Evolutionary conservation across 2,888 invertebrate species (phyloP), one percentile per base, ranked within the genome.

Genomic region (Lamellibrachia columna): DNA sequence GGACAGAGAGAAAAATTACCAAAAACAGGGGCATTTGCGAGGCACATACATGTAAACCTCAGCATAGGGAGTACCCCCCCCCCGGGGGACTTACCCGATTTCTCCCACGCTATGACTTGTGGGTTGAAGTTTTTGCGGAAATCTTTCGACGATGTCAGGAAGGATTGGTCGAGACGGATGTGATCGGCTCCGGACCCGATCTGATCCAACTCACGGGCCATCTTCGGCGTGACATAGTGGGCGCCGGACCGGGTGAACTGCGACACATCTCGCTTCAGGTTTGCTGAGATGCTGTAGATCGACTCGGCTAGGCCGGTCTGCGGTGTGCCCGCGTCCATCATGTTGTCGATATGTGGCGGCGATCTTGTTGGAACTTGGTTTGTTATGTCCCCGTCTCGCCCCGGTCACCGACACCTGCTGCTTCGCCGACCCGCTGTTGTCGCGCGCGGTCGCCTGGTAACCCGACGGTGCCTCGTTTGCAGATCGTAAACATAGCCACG

Each of bases 201-300:
- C 11, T 94, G 93, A 40, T 95, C 94, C 92, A 96, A 93, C 92
- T 96, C 95, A 90, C 95, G 94, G 75, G 94, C 95, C 90, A 96
- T 94, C 93, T 96, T 96, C 90, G 95, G 95, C 7, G 96, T 96
- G 92, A 95, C 95, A 94, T 96, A 96, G 93, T 94, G 96, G 53
- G 95, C 94, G 90, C 96, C 96, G 92, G 95, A 95, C 92, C 91
- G 53, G 90, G 90, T 92, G 53, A 94, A 90, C 28, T 92, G 91
- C 40, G 91, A 53, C 52, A 93, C 90, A 8, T 93, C 92, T 15
- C 91, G 15, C 93, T 93, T 93, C n/a, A 93, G 90, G 91, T 58
- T 75, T 7, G 55, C 3, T 2, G 92, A 40, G 60, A 92, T 92
- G 52, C 11, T n/a, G 52, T 52, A 15, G 9, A 92, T 40, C 40